phyloP scores from a whole-genome alignment of 2,888 invertebrate genomes.

The Marasmarcha lunaedactyla region DNA sequence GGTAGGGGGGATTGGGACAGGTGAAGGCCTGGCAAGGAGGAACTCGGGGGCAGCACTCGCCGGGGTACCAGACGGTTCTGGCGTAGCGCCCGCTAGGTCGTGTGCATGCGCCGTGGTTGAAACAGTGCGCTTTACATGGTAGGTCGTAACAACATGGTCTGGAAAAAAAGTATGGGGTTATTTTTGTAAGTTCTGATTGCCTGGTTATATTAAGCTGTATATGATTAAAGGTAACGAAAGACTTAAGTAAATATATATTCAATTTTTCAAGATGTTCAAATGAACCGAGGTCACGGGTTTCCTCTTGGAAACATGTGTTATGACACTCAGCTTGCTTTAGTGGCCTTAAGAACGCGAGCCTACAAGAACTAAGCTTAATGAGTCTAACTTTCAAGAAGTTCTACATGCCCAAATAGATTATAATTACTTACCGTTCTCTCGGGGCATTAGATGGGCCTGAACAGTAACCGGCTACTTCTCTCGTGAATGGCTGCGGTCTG shows the following conservation, averaged over 20 bases:
- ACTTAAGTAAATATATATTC: too few species aligned
- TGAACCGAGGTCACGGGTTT: too few species aligned
- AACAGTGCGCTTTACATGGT: slow-evolving; percentile 60
- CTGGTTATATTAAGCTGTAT: too few species aligned
- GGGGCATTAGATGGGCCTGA: slow-evolving; percentile 44
- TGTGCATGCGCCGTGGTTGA: slow-evolving; percentile 53
- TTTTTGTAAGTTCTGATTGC: background rate
- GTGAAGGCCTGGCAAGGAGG: slow-evolving; percentile 57
- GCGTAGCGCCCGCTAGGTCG: slow-evolving; percentile 57
- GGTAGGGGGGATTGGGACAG: slow-evolving; percentile 56
- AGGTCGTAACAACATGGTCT: slow-evolving; percentile 60
- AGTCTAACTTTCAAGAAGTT: too few species aligned
- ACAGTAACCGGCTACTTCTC: slow-evolving; percentile 30
- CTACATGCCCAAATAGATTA: too few species aligned
- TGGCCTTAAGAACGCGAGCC: too few species aligned
- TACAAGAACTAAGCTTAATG: too few species aligned
- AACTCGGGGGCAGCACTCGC: slow-evolving; percentile 45
- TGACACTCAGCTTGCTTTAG: too few species aligned
- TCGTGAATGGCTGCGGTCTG: slow-evolving; percentile 46
- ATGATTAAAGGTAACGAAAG: too few species aligned
- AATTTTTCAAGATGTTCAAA: too few species aligned
- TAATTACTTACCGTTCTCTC: slow-evolving; percentile 33
- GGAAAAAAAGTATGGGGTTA: slow-evolving; percentile 13
- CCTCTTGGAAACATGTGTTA: too few species aligned
- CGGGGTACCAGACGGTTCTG: slow-evolving; percentile 55